phyloP scores from a whole-genome alignment of 2,113 vertebrate species.

The Xerus inauris region DNA sequence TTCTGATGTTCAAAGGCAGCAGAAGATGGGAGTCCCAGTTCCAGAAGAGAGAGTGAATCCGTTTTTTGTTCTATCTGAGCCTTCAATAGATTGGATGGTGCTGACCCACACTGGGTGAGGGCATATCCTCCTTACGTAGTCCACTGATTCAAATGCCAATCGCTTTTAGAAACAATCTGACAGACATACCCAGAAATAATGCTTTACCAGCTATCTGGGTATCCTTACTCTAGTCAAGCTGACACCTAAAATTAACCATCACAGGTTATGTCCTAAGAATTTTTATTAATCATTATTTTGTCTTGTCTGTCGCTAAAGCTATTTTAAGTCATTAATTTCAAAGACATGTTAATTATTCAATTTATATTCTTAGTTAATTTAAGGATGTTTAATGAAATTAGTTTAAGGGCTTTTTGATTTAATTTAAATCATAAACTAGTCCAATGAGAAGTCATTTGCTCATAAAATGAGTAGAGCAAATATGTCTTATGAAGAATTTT shows the following conservation, averaged over 20 bases:
- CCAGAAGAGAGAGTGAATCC: neutral
- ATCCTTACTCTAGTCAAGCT: neutral
- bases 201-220: neutral
- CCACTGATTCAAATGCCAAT: neutral
- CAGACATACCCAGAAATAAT: neutral
- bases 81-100: neutral
- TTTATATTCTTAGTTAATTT: conserved; percentile 63
- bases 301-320: conserved; percentile 13
- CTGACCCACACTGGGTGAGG: neutral
- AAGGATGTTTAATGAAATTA: neutral
- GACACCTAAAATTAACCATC: neutral
- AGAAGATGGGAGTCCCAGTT: neutral
- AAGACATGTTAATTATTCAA: conserved; percentile 51
- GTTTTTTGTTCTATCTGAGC: neutral
- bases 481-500: conserved; percentile 52
- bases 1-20: neutral
- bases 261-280: neutral
- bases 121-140: neutral
- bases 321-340: conserved; percentile 58
- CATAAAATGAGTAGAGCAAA: conserved; percentile 45
- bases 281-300: conserved; percentile 54
- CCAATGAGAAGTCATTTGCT: conserved; percentile 48
- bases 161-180: neutral
- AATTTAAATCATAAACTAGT: conserved; percentile 57
- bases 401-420: neutral